These are phyloP conservation scores for Tetrapedia diversipes DNA, from an alignment of 2,888 invertebrate species.

Conservation along the genomic window DNA sequence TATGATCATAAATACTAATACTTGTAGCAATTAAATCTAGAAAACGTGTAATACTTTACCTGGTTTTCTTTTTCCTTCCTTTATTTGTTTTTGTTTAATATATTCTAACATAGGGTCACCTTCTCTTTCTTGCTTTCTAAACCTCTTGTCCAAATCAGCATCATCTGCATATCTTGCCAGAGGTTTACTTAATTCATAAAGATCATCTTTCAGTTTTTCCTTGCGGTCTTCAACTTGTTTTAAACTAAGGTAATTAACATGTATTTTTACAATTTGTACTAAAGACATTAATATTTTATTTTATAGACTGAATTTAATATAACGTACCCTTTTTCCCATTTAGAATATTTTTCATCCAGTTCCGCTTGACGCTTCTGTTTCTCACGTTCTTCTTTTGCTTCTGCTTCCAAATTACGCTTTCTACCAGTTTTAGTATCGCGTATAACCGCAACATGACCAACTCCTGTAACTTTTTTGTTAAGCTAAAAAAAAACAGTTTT, in stretches of 20 bases:
- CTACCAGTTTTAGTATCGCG: slow-evolving; percentile 87
- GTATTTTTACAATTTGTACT: not conserved
- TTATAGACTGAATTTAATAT: not conserved
- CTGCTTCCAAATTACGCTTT: slow-evolving; percentile 88
- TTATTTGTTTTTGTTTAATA: slow-evolving; percentile 88
- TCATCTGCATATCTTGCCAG: slow-evolving; percentile 95
- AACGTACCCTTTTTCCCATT: slow-evolving; percentile 92
- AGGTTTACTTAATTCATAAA: slow-evolving; percentile 95
- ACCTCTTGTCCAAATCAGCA: slow-evolving; percentile 91
- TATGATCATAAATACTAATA: not conserved
- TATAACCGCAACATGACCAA: slow-evolving; percentile 88
- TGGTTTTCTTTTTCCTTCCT: slow-evolving; percentile 84
- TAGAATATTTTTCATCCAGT: slow-evolving; percentile 89
- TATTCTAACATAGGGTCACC: slow-evolving; percentile 98
- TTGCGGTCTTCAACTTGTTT: slow-evolving; percentile 92
- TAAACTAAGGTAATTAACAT: slow-evolving; percentile 83
- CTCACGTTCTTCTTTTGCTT: slow-evolving; percentile 86
- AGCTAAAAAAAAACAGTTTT: slow-evolving; percentile 83
- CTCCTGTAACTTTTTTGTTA: slow-evolving; percentile 89
- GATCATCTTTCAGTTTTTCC: slow-evolving; percentile 88
- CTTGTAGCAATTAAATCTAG: not conserved
- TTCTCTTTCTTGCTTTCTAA: slow-evolving; percentile 89
- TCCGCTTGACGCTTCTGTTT: slow-evolving; percentile 88
- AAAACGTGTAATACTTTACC: slow-evolving; percentile 77
- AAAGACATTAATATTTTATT: not conserved